These are phyloP conservation scores for Drosophila ochracea DNA, from an alignment of 2,888 invertebrate genomes.

Conservation along the genomic window DNA sequence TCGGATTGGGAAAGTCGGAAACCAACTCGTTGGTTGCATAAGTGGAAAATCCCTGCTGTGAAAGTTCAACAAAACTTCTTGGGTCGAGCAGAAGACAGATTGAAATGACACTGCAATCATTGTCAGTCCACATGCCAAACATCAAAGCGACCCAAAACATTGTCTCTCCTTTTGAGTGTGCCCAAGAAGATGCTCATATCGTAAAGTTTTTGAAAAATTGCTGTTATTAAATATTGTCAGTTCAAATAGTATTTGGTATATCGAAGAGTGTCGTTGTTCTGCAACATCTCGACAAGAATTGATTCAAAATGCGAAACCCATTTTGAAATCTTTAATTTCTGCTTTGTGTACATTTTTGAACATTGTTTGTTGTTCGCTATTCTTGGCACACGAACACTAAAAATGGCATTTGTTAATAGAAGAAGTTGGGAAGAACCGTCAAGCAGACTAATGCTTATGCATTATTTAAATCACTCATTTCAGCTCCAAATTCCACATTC, in stretches of 20 bases:
- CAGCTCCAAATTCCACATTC: background rate
- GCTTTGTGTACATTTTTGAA: background rate
- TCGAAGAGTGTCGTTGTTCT: background rate
- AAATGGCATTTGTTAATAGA: background rate
- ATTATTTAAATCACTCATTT: background rate
- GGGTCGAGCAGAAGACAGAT: slow-evolving; percentile 9
- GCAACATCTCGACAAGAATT: background rate
- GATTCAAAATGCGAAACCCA: background rate
- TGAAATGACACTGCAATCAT: slow-evolving; percentile 28
- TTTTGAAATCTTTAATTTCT: background rate
- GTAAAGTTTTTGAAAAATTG: background rate
- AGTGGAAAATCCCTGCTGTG: slow-evolving; percentile 33
- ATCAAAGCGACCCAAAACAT: slow-evolving; percentile 14
- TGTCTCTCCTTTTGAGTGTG: background rate
- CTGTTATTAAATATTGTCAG: slow-evolving; percentile 13
- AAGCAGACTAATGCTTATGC: background rate
- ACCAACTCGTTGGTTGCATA: slow-evolving; percentile 24
- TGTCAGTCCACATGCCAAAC: slow-evolving; percentile 26
- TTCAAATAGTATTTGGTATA: background rate
- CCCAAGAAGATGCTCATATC: background rate
- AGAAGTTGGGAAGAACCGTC: background rate
- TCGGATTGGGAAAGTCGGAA: slow-evolving; percentile 22
- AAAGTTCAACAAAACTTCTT: slow-evolving; percentile 43
- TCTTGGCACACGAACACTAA: background rate
- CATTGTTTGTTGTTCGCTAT: background rate